These are phyloP conservation scores for Hydriomena furcata DNA, from an alignment of 2,888 invertebrate genomes.

Conservation along the genomic window DNA sequence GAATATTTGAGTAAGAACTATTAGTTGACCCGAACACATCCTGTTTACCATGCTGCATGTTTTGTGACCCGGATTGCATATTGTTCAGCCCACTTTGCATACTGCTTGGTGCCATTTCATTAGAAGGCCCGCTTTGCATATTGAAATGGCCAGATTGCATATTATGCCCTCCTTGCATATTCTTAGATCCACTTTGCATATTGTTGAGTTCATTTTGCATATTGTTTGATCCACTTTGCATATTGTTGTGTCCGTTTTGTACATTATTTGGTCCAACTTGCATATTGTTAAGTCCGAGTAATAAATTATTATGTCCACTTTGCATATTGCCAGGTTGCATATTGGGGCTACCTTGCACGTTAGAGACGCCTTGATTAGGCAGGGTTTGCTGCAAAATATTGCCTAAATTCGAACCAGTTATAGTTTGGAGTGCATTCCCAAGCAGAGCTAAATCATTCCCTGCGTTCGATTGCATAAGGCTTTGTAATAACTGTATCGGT, in stretches of 20 bases:
- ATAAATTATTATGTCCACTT: conserved; percentile 6
- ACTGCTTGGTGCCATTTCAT: not conserved
- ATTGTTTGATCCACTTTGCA: conserved; percentile 7
- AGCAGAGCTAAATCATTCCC: conserved; percentile 6
- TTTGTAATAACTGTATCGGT: conserved; percentile 15
- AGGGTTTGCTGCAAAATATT: conserved; percentile 10
- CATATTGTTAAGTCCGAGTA: conserved; percentile 8
- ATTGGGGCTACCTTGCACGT: conserved; percentile 1
- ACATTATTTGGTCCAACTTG: not conserved
- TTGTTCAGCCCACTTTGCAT: conserved; percentile 4
- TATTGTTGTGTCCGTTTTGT: conserved; percentile 5
- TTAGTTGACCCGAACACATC: no score
- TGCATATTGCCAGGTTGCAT: conserved; percentile 12
- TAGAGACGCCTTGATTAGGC: not conserved
- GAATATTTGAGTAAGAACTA: not conserved
- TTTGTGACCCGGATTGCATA: conserved; percentile 2
- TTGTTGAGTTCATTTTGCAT: conserved; percentile 7
- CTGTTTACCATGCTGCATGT: not conserved
- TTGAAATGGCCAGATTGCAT: conserved; percentile 11
- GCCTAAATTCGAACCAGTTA: not conserved
- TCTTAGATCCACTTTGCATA: conserved; percentile 11
- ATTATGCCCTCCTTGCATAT: conserved; percentile 8
- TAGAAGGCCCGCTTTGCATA: conserved; percentile 3
- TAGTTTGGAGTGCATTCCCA: conserved; percentile 6
- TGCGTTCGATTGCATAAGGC: conserved; percentile 9